These are phyloP conservation scores for Eupithecia exiguata DNA, from an alignment of 2,888 invertebrate species.

Conservation along the genomic window DNA sequence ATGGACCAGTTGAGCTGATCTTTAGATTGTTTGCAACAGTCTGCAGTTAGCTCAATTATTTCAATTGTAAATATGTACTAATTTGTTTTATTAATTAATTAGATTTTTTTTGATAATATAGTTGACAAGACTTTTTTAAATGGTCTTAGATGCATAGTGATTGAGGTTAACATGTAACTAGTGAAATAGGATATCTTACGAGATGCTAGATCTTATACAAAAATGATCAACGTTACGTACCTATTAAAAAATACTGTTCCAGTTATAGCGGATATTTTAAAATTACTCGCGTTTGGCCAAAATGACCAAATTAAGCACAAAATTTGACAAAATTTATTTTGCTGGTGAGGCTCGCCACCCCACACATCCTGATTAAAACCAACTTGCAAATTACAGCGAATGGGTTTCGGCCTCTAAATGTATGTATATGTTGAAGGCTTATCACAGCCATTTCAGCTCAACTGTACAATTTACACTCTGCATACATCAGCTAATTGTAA, in stretches of 20 bases:
- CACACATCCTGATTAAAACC: neutral
- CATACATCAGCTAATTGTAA: conserved; percentile 25
- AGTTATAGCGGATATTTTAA: neutral
- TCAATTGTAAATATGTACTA: too few species aligned
- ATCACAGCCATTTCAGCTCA: conserved; percentile 21
- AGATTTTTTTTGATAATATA: too few species aligned
- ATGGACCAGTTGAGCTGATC: too few species aligned
- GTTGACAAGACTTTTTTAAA: neutral
- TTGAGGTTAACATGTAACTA: neutral
- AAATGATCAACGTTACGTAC: too few species aligned
- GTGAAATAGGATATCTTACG: neutral
- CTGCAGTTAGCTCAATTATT: too few species aligned
- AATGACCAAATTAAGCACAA: neutral
- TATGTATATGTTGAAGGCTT: conserved; percentile 7
- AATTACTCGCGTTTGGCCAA: neutral
- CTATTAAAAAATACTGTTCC: neutral
- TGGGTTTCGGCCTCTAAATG: neutral
- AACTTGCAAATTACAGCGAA: conserved; percentile 6
- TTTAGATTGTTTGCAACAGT: too few species aligned
- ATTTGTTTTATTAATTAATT: too few species aligned
- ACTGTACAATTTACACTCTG: conserved; percentile 13
- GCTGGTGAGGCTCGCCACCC: neutral
- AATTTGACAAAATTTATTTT: neutral
- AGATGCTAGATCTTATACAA: neutral
- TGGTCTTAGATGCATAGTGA: neutral